Evolutionary conservation across 2,888 invertebrate genomes (phyloP).

Genomic region (Athrips mouffetella): DNA sequence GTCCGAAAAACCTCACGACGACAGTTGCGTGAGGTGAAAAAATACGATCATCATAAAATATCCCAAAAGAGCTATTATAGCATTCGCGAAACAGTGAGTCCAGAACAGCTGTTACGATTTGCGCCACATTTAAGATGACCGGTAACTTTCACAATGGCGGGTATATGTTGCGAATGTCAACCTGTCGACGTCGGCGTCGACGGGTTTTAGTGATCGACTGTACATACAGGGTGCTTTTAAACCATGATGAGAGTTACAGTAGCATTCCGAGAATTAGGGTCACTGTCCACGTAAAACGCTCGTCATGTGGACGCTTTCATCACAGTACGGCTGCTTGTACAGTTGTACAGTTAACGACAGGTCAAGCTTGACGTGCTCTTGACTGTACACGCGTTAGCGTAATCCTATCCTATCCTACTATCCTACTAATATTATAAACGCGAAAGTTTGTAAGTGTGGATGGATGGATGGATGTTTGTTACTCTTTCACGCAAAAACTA

Average conservation of each 20-base stretch:
- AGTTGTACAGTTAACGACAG: too few relatives aligned
- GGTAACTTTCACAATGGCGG: constrained; percentile 51
- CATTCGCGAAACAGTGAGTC: constrained; percentile 4
- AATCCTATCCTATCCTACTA: too few relatives aligned
- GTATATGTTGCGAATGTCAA: constrained; percentile 33
- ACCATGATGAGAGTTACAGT: too few relatives aligned
- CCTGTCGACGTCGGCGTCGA: constrained; percentile 52
- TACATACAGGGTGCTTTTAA: constrained; percentile 34
- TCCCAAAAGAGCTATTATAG: constrained; percentile 6
- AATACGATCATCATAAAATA: background rate
- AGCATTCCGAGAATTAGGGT: background rate
- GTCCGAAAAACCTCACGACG: background rate
- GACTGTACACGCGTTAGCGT: too few relatives aligned
- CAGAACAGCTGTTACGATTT: constrained; percentile 16
- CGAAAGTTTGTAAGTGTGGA: too few relatives aligned
- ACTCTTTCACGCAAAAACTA: too few relatives aligned
- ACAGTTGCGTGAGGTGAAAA: background rate
- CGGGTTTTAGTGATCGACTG: constrained; percentile 46
- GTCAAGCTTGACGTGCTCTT: too few relatives aligned
- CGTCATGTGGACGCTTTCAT: too few relatives aligned
- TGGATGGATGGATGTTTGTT: too few relatives aligned
- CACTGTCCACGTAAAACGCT: constrained; percentile 9
- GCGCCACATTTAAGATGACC: constrained; percentile 27
- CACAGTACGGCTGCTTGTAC: too few relatives aligned
- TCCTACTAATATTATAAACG: too few relatives aligned